Evolutionary conservation across 2,888 invertebrate species (phyloP), one percentile per base, ranked within the genome.

Genomic region (Tinea trinotella): DNA sequence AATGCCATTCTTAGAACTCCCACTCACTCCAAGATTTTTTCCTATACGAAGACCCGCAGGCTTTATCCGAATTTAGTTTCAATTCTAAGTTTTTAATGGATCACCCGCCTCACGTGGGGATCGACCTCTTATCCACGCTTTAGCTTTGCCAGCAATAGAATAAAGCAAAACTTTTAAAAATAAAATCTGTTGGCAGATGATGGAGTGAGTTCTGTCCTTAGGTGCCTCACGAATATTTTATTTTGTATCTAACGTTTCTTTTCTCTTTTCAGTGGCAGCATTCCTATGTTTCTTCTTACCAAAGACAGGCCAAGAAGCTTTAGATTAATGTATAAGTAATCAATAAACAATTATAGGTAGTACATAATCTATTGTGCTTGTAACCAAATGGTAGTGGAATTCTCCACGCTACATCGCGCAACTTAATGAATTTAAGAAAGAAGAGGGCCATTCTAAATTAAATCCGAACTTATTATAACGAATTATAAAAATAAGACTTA

Each of bases 261-360:
- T 59, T 68, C 61, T 56, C 34, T 59, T 88, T 88, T 30, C 83
- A 93, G 93, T 89, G 65, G 91, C 92, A 79, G 93, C 91, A 58
- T 71, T 92, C 59, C 85, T 93, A 60, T 93, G 93, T 74, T 88
- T 92, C 77, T 82, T 92, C 71, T 85, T 93, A 70, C 93, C 93
- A 65, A 91, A 88, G 76, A 93, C 93, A 57, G 93, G 93, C 61
- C 89, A 90, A 68, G 91, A 91, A 66, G 91, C 92, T 36, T 74
- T 93, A 71, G 91, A 91, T 70, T 91, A 87, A 74, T 64, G 18
- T 3, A 24, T 50, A n/a, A n/a, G 4, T 22, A 13, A 46, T 24
- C n/a, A 24, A n/a, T 18, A 50, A 24, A 24, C 13, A 40, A 40
- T 10, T 40, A 40, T 40, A 40, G 40, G 40, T 40, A 40, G 40